phyloP scores from a whole-genome alignment of 2,113 vertebrate species.

The Podarcis raffonei region DNA sequence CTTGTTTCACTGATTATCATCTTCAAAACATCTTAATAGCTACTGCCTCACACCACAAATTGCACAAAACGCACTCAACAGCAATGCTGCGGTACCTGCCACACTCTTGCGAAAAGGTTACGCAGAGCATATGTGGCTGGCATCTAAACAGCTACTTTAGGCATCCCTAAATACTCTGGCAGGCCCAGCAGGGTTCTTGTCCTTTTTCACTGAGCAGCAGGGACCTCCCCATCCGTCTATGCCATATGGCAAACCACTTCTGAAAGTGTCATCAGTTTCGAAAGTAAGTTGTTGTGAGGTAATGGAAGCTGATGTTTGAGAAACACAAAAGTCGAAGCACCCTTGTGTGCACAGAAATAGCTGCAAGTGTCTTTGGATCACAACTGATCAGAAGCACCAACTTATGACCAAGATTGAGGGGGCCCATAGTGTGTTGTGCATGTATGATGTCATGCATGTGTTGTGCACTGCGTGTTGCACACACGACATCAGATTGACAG shows the following conservation, averaged over 20 bases:
- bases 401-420: too few relatives aligned
- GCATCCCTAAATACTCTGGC: neutral
- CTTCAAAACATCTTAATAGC: neutral
- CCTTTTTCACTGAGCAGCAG: neutral
- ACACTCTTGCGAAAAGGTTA: neutral
- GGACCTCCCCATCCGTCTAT: neutral
- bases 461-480: too few relatives aligned
- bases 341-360: neutral
- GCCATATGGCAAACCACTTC: neutral
- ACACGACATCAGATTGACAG: too few relatives aligned
- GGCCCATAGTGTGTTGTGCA: too few relatives aligned
- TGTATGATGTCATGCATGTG: too few relatives aligned
- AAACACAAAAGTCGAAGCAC: neutral
- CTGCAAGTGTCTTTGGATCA: neutral
- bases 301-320: neutral
- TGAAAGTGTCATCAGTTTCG: neutral
- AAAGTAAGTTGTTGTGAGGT: neutral
- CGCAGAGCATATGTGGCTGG: neutral
- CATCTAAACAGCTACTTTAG: neutral
- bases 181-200: neutral
- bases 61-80: neutral
- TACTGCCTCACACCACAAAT: neutral
- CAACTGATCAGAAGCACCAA: too few relatives aligned
- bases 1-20: neutral
- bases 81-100: neutral